Percentiles rank a stretch among this genome's conserved stretches.
Evolutionary conservation across 2,113 vertebrate genomes (phyloP).

Genomic region (Dryoscopus gambensis): DNA sequence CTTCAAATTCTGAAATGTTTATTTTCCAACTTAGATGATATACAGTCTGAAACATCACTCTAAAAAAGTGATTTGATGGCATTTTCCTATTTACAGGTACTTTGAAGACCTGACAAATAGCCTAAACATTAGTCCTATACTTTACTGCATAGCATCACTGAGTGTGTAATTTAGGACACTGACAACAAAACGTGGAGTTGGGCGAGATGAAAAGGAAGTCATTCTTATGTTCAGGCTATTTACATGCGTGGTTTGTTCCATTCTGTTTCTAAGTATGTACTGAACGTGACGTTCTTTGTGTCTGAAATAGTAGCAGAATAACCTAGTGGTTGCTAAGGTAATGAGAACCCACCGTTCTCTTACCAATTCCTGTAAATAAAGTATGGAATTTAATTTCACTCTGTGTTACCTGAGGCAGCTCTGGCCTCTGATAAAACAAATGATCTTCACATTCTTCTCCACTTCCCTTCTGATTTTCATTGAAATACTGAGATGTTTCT

Average conservation of each 20-base stretch:
- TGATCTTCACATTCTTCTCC: background rate
- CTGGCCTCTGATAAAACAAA: constrained; percentile 43
- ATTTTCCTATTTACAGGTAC: background rate
- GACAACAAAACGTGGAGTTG: background rate
- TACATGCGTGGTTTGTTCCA: background rate
- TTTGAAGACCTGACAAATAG: background rate
- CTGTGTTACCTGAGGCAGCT: constrained; percentile 16
- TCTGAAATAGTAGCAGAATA: constrained; percentile 22
- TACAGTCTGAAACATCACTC: background rate
- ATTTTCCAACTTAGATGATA: background rate
- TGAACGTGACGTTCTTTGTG: background rate
- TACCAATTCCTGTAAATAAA: constrained; percentile 36
- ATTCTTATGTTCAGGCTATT: background rate
- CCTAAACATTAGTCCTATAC: background rate
- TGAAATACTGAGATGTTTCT: background rate
- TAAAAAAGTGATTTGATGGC: background rate
- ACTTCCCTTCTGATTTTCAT: background rate
- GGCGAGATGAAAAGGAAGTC: background rate
- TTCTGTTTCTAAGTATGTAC: background rate
- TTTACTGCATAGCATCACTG: background rate
- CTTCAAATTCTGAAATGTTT: background rate
- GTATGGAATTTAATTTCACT: constrained; percentile 51
- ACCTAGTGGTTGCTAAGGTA: constrained; percentile 7
- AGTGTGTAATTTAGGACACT: constrained; percentile 17
- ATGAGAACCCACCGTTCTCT: background rate